Percentiles rank a stretch among this genome's conserved stretches.
These are phyloP conservation scores for Chlamydotis undulata DNA, from an alignment of 2,113 vertebrate genomes.

Conservation along the genomic window DNA sequence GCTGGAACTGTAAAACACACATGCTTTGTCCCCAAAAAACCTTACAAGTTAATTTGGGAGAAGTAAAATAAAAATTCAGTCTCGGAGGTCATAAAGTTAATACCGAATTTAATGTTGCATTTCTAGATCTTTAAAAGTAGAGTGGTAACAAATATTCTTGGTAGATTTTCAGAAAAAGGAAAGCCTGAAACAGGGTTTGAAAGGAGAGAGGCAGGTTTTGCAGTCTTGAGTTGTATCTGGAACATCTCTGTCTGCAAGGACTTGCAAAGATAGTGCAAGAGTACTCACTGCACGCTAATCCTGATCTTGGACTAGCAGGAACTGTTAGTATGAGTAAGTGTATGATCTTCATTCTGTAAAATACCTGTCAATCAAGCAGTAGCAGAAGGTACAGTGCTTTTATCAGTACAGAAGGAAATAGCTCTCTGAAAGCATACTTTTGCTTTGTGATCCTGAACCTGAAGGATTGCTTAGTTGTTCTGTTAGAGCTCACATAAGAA, in stretches of 20 bases:
- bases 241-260: not conserved
- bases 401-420: not conserved
- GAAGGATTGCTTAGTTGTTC: not conserved
- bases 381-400: not conserved
- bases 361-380: not conserved
- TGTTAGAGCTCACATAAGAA: not conserved
- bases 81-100: not conserved
- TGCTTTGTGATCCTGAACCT: not conserved
- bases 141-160: not conserved
- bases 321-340: not conserved
- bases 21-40: not conserved
- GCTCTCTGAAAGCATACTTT: not conserved
- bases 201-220: not conserved
- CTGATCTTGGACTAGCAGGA: not conserved
- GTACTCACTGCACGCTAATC: not conserved
- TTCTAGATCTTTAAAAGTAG: not conserved
- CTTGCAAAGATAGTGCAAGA: not conserved
- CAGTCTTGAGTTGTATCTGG: not conserved
- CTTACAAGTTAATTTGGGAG: not conserved
- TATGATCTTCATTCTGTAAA: not conserved
- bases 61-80: not conserved
- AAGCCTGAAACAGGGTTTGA: not conserved
- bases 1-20: not conserved
- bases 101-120: not conserved
- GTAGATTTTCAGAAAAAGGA: not conserved